Base-by-base conservation (phyloP, 2,113 vertebrate genomes). In the Gila orcuttii region DNA sequence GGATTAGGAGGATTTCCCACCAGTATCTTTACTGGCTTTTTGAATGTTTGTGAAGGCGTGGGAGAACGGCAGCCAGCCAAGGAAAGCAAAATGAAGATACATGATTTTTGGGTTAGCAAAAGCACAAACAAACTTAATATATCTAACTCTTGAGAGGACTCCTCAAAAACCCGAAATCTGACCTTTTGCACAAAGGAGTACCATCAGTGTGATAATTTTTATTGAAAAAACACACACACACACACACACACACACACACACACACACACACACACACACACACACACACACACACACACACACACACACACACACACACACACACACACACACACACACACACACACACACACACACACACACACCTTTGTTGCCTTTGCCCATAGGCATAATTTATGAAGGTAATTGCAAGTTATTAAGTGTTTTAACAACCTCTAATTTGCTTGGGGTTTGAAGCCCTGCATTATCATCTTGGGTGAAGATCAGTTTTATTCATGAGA, bases 111-210 rank as follows among this genome's bases (percentile, higher is more conserved):
- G 85, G 68, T 84, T 74, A 84, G 82, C 36, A 57, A 79, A 68
- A 82, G 85, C 68, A 62, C 75, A 85, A 83, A 77, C 71, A 89
- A 89, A 87, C 82, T 66, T 66, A 60, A 85, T 84, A 84, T 86
- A 50, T 84, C 45, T 10, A 79, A 79, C 85, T 85, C 85, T 62
- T 50, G 79, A 55, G 83, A 81, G 62, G 85, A 68, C 36, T 36
- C 74, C 45, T 60, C 8, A 10, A 81, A 66, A 69, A 82, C 75
- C 45, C 12, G 68, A 6, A 73, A 73, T 73, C 33, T 71, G 66
- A 19, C 7, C 66, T 21, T 36, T 36, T 69, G 31, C 31, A 69
- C 1, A 23, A 57, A 57, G 6, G 55, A 57, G 19, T 57, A 23
- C 2, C 3, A 21, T 57, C 55, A 57, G 7, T 57, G 19, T 9